Base-by-base conservation (phyloP, 2,888 invertebrate genomes). In the Rhagophthalmus giganteus region DNA sequence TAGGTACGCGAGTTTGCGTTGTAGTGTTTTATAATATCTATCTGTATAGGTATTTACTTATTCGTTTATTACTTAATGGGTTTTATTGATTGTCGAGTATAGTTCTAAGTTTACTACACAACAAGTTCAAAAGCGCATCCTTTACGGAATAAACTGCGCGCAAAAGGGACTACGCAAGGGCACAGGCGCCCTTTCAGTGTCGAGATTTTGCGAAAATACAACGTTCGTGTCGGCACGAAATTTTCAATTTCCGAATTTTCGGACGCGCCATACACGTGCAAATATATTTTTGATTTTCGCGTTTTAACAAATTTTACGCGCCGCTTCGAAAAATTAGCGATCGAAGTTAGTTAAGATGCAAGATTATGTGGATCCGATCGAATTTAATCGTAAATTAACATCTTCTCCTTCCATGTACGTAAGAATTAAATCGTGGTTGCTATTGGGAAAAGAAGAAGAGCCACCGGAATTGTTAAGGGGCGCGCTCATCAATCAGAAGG, bases 401-500 rank as follows among this genome's bases (percentile, higher is more conserved):
- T 39, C 45, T 10, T 61, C 60, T 6, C 61, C 67, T 32, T 66
- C 68, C 26, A 65, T 69, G 65, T 69, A 69, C 54, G 64, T 63
- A 9, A 56, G 61, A 53, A 62, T 69, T 45, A 65, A 67, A 33
- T 61, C 68, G 25, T 69, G 69, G 69, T 52, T 69, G 31, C 55
- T 68, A 30, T 59, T 64, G 38, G 63, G 57, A 24, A 58, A 57
- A 45, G 63, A 59, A n/a, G 64, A 58, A 45, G 54, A 59, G 12
- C 53, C 60, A 7, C 59, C 63, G 7, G 62, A 67, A 48, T 39
- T 61, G 27, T 62, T 66, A 42, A 56, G 62, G 39, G 68, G 68
- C 12, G 59, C 59, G 11, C 57, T 62, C n/a, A 61, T 68, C 34
- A 68, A 66, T 53, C 51, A 57, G 13, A 69, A 69, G 67, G 68